Conservation (phyloP, 2,113 vertebrate genomes). For the Phylloscopus trochilus region DNA sequence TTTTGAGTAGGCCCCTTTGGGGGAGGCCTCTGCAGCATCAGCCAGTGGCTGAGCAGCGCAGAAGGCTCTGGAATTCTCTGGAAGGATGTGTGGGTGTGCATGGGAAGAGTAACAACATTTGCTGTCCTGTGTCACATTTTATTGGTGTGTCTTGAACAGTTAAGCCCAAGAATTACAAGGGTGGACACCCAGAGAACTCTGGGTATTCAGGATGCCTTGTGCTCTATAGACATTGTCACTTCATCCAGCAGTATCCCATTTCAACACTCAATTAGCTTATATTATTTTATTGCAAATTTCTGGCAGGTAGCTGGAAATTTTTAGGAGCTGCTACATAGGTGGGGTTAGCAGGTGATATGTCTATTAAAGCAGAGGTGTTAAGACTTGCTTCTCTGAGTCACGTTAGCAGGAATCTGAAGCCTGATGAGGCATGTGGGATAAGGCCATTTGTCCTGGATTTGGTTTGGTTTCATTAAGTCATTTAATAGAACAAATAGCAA, state of each 20-base stretch:
- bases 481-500: background rate
- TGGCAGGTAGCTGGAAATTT: background rate
- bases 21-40: background rate
- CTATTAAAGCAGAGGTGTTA: background rate
- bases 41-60: background rate
- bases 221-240: background rate
- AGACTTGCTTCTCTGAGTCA: conserved; percentile 24
- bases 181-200: background rate
- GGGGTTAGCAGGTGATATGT: background rate
- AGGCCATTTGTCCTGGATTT: conserved; percentile 41
- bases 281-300: background rate
- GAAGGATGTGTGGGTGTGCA: background rate
- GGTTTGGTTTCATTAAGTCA: background rate
- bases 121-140: background rate
- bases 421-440: background rate
- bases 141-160: background rate
- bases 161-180: background rate
- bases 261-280: background rate
- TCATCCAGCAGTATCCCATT: background rate
- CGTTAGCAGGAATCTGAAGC: background rate
- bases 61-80: background rate
- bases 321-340: background rate
- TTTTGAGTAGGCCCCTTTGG: background rate
- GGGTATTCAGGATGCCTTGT: background rate
- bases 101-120: background rate